Percentiles rank a stretch among this genome's conserved stretches.
Evolutionary conservation across 1,140 invertebrate species (phyloP).

Genomic region (Reticulitermes speratus): DNA sequence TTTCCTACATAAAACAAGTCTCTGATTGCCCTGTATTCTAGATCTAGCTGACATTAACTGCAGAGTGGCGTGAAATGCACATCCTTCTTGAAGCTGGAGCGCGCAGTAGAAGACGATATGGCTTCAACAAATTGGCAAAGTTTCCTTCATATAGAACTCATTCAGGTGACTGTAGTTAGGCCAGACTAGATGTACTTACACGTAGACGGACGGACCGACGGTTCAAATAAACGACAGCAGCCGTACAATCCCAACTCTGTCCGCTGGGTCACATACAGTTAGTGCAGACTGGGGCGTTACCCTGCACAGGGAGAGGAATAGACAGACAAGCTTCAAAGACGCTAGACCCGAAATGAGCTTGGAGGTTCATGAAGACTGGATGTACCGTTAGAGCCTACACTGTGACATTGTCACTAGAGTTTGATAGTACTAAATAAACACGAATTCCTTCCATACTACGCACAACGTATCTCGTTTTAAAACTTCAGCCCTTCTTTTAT

Average conservation of each 20-base stretch:
- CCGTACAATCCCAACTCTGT: not conserved
- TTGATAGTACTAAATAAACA: too few relatives aligned
- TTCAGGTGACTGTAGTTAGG: not conserved
- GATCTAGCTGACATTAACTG: not conserved
- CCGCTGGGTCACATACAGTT: not conserved
- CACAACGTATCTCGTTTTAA: too few relatives aligned
- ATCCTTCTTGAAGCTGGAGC: not conserved
- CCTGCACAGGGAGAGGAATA: not conserved
- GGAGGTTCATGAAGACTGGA: slow-evolving; percentile 1
- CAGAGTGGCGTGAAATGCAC: not conserved
- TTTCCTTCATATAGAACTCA: slow-evolving; percentile 21
- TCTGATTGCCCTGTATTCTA: not conserved
- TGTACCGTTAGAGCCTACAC: not conserved
- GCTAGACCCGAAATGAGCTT: not conserved
- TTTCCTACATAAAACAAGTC: not conserved
- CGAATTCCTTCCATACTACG: too few relatives aligned
- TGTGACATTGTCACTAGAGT: too few relatives aligned
- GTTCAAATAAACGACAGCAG: slow-evolving; percentile 5
- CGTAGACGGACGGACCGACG: not conserved
- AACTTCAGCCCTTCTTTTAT: too few relatives aligned
- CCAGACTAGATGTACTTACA: not conserved
- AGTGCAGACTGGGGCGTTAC: not conserved
- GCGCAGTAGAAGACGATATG: not conserved
- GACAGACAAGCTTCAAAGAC: slow-evolving; percentile 15
- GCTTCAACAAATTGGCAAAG: slow-evolving; percentile 26